Evolutionary conservation across 2,888 invertebrate genomes (phyloP), one percentile per base, ranked within the genome.

Genomic region (Busseola fusca): DNA sequence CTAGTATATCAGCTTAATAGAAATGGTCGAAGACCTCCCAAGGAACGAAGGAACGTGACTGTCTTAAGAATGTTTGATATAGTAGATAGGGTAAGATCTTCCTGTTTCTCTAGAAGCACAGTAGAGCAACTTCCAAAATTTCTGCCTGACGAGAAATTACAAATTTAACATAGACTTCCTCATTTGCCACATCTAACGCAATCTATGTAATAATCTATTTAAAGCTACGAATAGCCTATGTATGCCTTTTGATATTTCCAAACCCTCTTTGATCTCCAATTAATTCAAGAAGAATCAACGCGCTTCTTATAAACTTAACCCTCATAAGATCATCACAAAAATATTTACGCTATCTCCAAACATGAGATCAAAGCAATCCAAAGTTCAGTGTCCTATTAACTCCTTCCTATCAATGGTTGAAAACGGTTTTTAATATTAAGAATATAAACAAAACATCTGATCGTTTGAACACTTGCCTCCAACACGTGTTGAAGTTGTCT

Each of bases 401-500:
- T 68, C 54, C 64, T 27, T 68, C 54, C 64, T 27, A 71, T 74
- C 30, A 75, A 45, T 69, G 21, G 40, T 56, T 69, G 37, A 57
- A 64, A 76, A 71, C 48, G 40, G 64, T 65, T 82, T 68, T 72
- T 71, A 73, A 76, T 71, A 59, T 54, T 67, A 72, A 57, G 14
- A 69, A 18, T 68, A 69, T 80, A 71, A 59, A 75, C 60, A 68
- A 62, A 83, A 67, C 74, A 68, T 66, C 59, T 68, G 67, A 81
- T 81, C 71, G 69, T 63, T 71, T n/a, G 48, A 75, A 64, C 72
- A 77, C 64, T 70, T 74, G 64, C 34, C 42, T 50, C 27, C 34
- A 68, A 74, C 74, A 81, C 78, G 69, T 74, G 68, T 77, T 75
- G 16, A 86, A 86, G 86, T 80, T 75, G 69, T 74, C 76, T 80